A percentile compares a stretch with the other conserved stretches of the same genome.
phyloP scores from a whole-genome alignment of 64 coral and sea anemone species.

The Actinia equina region DNA sequence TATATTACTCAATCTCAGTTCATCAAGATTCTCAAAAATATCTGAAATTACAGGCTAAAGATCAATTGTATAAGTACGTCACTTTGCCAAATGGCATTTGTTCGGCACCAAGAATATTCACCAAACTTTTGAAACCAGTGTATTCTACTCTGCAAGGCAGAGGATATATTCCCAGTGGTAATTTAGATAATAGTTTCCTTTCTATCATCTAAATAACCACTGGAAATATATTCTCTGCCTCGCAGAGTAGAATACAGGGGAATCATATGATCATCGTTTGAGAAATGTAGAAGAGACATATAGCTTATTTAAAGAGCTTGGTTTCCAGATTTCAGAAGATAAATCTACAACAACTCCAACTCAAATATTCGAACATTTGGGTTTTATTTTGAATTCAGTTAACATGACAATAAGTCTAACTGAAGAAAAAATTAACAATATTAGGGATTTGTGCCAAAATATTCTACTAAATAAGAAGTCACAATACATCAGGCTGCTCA shows the following conservation, averaged over 20 bases:
- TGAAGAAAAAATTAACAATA: constrained; percentile 17
- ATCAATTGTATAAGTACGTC: not conserved
- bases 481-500: constrained; percentile 21
- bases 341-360: constrained; percentile 22
- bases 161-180: constrained; percentile 28
- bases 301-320: not conserved
- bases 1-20: constrained; percentile 13
- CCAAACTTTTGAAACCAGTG: constrained; percentile 45
- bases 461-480: constrained; percentile 1
- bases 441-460: not conserved
- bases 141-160: constrained; percentile 24
- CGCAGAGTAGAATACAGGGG: constrained; percentile 32
- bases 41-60: not conserved
- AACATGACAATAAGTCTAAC: constrained; percentile 14
- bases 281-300: constrained; percentile 22
- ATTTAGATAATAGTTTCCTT: constrained; percentile 38
- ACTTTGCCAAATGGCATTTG: not conserved
- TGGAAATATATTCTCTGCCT: constrained; percentile 19
- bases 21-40: not conserved
- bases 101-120: constrained; percentile 9
- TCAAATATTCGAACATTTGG: not conserved
- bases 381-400: constrained; percentile 25
- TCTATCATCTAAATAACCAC: constrained; percentile 38
- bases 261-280: not conserved
- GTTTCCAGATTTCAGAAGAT: constrained; percentile 4